These are phyloP conservation scores for Chelidonichthys spinosus DNA, from an alignment of 2,797 vertebrate genomes.

Conservation along the genomic window DNA sequence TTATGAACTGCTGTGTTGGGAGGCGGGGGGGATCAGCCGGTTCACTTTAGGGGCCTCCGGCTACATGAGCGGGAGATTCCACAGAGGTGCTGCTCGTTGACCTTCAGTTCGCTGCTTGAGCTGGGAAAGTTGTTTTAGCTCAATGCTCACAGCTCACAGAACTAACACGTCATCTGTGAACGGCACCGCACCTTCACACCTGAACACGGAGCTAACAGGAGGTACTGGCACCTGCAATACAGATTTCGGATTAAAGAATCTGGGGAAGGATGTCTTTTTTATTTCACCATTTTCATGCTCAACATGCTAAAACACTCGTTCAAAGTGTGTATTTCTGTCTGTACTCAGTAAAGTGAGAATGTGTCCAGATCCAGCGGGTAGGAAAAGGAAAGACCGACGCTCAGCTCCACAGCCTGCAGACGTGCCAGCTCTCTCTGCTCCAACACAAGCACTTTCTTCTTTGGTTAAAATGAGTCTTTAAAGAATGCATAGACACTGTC, in stretches of 20 bases:
- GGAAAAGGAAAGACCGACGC: conserved; percentile 49
- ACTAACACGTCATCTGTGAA: conserved; percentile 33
- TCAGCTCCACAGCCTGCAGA: conserved; percentile 49
- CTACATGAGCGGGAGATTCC: conserved; percentile 47
- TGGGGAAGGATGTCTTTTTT: background rate
- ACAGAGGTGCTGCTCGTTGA: conserved; percentile 46
- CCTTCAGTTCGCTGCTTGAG: conserved; percentile 33
- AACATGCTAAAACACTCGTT: background rate
- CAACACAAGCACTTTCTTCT: conserved; percentile 57
- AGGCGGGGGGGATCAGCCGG: conserved; percentile 5
- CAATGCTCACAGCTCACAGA: conserved; percentile 53
- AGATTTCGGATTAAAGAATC: conserved; percentile 20
- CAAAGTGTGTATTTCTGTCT: conserved; percentile 28
- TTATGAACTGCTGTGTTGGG: conserved; percentile 7
- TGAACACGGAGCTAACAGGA: background rate
- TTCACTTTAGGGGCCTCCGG: conserved; percentile 38
- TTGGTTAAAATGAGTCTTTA: conserved; percentile 58
- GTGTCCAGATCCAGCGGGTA: conserved; percentile 46
- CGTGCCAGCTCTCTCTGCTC: conserved; percentile 54
- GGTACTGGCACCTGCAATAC: background rate
- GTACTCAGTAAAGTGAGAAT: conserved; percentile 42
- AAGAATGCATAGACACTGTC: conserved; percentile 40
- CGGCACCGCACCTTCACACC: background rate
- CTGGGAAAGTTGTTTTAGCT: conserved; percentile 76
- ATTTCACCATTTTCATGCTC: conserved; percentile 7